Evolutionary conservation across 1,140 invertebrate genomes (phyloP).

Genomic region (Uloborus diversus): DNA sequence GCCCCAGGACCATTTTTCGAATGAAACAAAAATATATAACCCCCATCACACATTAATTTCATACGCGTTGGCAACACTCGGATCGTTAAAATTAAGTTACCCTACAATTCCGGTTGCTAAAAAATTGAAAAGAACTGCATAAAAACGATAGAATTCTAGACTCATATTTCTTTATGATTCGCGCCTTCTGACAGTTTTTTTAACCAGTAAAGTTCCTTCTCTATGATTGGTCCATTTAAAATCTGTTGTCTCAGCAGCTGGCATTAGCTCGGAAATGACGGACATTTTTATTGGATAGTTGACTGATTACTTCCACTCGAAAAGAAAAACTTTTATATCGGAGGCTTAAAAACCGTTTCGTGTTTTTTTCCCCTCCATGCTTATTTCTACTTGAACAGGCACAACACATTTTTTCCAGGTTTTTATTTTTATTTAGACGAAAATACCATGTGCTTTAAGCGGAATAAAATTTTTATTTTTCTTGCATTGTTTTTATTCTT

Average conservation of each 20-base stretch:
- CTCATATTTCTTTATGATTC: slow-evolving; percentile 34
- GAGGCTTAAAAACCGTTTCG: slow-evolving; percentile 33
- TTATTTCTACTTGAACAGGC: too few relatives aligned
- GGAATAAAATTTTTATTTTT: neutral
- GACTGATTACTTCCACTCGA: slow-evolving; percentile 53
- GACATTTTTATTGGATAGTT: slow-evolving; percentile 54
- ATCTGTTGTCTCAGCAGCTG: slow-evolving; percentile 54
- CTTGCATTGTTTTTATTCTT: neutral
- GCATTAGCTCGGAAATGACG: slow-evolving; percentile 34
- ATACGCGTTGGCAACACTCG: neutral
- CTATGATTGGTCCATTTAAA: slow-evolving; percentile 1
- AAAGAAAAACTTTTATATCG: slow-evolving; percentile 45
- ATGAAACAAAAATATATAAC: neutral
- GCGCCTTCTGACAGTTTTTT: slow-evolving; percentile 19
- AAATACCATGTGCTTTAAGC: too few relatives aligned
- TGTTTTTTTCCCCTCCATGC: neutral
- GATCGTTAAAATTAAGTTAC: slow-evolving; percentile 49
- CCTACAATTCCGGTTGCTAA: neutral
- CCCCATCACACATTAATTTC: slow-evolving; percentile 4
- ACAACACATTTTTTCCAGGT: too few relatives aligned
- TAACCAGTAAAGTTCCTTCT: too few relatives aligned
- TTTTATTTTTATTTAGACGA: too few relatives aligned
- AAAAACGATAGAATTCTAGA: slow-evolving; percentile 20
- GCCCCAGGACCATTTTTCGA: neutral
- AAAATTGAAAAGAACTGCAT: too few relatives aligned